A percentile compares a stretch with the other conserved stretches of the same genome.
These are phyloP conservation scores for Cricetomys ansorgei DNA, from an alignment of 2,113 vertebrate species.

Conservation along the genomic window DNA sequence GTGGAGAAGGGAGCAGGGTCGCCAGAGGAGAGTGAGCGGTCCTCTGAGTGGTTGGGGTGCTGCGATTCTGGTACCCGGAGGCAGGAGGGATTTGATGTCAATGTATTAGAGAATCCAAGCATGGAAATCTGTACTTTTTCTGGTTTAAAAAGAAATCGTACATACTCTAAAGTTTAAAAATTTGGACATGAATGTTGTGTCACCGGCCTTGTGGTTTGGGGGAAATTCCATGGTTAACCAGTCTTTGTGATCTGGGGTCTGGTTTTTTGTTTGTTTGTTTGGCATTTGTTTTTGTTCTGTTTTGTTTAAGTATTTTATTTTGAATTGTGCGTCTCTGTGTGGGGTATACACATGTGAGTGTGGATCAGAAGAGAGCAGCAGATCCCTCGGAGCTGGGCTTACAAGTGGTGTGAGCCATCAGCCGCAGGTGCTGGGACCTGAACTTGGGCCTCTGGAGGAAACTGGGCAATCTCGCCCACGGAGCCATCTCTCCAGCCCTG, in stretches of 20 bases:
- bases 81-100: neutral
- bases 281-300: too few species aligned
- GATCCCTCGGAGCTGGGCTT: neutral
- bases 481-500: neutral
- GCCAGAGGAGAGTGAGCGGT: too few species aligned
- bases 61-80: neutral
- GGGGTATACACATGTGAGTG: neutral
- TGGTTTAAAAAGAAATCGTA: neutral
- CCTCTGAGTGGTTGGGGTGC: neutral
- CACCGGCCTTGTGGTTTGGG: neutral
- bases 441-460: too few species aligned
- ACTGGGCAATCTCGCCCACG: too few species aligned
- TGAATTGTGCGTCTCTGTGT: neutral
- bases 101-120: neutral
- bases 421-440: neutral
- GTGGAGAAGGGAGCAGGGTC: neutral
- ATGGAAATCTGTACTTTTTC: neutral
- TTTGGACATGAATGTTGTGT: fast-evolving
- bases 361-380: neutral
- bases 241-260: neutral
- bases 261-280: too few species aligned
- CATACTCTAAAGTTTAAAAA: neutral
- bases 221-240: neutral
- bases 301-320: neutral
- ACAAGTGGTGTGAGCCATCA: neutral